phyloP scores from a whole-genome alignment of 2,797 vertebrate species.

The Cuculus canorus region DNA sequence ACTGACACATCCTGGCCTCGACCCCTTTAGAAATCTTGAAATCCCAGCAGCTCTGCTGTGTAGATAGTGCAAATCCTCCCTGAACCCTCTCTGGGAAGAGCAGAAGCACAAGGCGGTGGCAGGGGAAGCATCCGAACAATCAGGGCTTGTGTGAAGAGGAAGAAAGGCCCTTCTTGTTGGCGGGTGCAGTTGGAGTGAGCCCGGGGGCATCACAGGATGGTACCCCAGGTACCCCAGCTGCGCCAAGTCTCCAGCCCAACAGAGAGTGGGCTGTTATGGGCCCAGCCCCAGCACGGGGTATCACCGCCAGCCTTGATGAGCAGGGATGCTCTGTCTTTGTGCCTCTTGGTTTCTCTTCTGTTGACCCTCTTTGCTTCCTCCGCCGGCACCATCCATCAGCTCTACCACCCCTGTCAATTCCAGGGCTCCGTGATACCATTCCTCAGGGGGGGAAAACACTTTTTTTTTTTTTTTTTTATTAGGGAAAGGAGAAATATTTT shows the following conservation, averaged over 20 bases:
- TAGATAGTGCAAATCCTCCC: neutral
- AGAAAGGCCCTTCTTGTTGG: conserved; percentile 68
- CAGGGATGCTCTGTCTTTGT: conserved; percentile 47
- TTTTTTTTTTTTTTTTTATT: neutral
- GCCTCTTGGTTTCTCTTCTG: conserved; percentile 61
- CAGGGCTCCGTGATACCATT: neutral
- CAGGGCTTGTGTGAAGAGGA: conserved; percentile 25
- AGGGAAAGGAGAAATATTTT: neutral
- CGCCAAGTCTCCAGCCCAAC: conserved; percentile 19
- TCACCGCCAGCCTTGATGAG: conserved; percentile 62
- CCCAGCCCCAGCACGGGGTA: conserved; percentile 63
- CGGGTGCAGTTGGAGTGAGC: conserved; percentile 1
- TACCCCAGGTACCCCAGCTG: conserved; percentile 63
- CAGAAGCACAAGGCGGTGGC: conserved; percentile 16
- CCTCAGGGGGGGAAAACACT: neutral
- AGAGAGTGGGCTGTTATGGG: conserved; percentile 57
- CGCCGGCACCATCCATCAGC: conserved; percentile 41
- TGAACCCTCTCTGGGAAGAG: neutral
- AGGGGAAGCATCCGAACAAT: conserved; percentile 37
- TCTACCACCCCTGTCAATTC: conserved; percentile 58
- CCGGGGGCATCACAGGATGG: conserved; percentile 25
- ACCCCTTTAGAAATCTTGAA: neutral
- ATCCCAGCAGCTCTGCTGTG: neutral
- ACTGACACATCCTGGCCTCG: neutral
- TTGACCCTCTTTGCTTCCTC: conserved; percentile 57